Evolutionary conservation across 2,113 vertebrate species (phyloP).

Genomic region (Orycteropus afer): DNA sequence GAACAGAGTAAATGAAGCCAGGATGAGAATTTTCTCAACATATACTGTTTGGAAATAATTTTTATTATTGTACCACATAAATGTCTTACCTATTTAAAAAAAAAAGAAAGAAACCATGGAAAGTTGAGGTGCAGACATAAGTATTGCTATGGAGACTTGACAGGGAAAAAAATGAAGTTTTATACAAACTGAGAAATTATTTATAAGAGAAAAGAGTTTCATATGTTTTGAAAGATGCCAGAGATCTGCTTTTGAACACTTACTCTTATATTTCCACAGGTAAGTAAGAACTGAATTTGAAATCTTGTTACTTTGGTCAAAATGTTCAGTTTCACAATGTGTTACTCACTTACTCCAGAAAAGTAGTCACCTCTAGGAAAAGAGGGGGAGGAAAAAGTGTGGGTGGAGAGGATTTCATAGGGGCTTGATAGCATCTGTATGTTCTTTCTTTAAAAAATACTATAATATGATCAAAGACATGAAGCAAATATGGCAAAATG

Average conservation of each 20-base stretch:
- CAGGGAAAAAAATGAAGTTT: neutral
- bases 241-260: neutral
- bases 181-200: neutral
- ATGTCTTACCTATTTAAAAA: neutral
- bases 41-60: neutral
- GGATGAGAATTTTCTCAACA: neutral
- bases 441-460: neutral
- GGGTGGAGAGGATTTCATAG: neutral
- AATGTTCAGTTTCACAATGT: neutral
- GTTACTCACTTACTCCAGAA: neutral
- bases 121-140: neutral
- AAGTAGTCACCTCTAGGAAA: neutral
- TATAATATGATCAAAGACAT: neutral
- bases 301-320: neutral
- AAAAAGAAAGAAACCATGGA: neutral
- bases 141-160: neutral
- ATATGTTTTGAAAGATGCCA: neutral
- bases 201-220: neutral
- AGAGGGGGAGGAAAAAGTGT: neutral
- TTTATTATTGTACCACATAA: neutral
- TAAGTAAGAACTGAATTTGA: neutral
- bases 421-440: neutral
- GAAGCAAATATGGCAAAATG: neutral
- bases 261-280: neutral
- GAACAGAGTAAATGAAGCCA: neutral